Evolutionary conservation across 2,113 vertebrate genomes (phyloP), one percentile per base, ranked within the genome.

Genomic region (Gymnobelideus leadbeateri): DNA sequence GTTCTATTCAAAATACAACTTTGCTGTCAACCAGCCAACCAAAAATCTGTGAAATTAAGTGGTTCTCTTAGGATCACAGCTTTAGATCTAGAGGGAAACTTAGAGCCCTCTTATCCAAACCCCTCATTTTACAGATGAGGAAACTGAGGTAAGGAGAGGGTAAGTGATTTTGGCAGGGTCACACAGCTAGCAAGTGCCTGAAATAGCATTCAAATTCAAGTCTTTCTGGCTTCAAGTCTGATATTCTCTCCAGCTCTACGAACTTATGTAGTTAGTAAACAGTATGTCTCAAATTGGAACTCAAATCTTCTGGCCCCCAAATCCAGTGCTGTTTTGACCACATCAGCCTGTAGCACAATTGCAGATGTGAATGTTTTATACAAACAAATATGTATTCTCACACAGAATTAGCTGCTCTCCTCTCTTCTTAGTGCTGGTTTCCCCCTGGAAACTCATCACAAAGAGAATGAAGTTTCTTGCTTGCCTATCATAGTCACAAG

Each of bases 381-480:
- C 54, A 37, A 50, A 26, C 12, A 50, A 77, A 77, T 3, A 8
- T 43, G 14, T 51, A 0, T 55, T 77, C 50, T 54, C 68, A 6
- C 43, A 96, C 89, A 49, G 50, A 68, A n/a, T 77, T 19, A 91
- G 43, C 24, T n/a, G 8, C n/a, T 16, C 28, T 8, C 2, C 23
- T 46, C 46, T 84, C 24, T n/a, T 43, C 55, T 31, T 12, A 26
- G 24, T 12, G 24, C 16, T 49, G 2, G 24, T 55, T 49, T 47
- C n/a, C 89, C 89, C 77, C 21, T 23, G 95, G 92, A 95, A 94
- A 90, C 89, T 96, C 94, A 97, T 95, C 96, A 97, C 46, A 50
- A 95, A 95, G 84, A 96, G 98, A 97, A 93, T 91, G 89, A 98
- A 92, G 91, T 97, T 96, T 96, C 94, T 95, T 51, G 84, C 95